Percentiles rank a stretch among this genome's conserved stretches.
Conservation (phyloP, 2,797 vertebrate species). For the Phaenicophaeus curvirostris region DNA sequence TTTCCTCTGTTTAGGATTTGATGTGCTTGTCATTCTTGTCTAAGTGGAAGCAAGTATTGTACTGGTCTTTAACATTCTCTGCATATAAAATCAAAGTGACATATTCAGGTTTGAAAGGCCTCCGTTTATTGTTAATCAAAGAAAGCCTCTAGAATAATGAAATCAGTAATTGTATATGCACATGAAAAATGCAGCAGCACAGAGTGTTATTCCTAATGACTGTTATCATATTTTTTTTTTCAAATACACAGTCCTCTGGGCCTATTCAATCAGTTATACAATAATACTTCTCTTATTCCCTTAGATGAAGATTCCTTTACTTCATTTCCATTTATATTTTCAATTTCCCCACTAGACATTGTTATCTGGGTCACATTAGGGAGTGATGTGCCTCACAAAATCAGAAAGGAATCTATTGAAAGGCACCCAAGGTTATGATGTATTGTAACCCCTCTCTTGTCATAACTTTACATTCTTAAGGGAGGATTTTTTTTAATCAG, state of each 20-base stretch:
- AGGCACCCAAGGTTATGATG: slow-evolving; percentile 73
- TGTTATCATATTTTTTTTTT: slow-evolving; percentile 59
- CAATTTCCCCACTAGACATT: slow-evolving; percentile 85
- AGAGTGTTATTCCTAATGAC: slow-evolving; percentile 73
- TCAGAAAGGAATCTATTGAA: slow-evolving; percentile 76
- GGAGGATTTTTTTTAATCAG: slow-evolving; percentile 63
- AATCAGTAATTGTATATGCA: slow-evolving; percentile 72
- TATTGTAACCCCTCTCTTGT: slow-evolving; percentile 77
- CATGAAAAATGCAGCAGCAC: slow-evolving; percentile 69
- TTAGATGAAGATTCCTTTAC: slow-evolving; percentile 78
- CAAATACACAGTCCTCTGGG: slow-evolving; percentile 70
- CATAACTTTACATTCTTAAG: slow-evolving; percentile 57
- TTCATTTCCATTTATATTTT: slow-evolving; percentile 94
- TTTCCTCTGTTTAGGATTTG: slow-evolving; percentile 59
- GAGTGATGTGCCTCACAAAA: slow-evolving; percentile 76
- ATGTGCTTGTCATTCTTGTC: slow-evolving; percentile 69
- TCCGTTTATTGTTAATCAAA: slow-evolving; percentile 77
- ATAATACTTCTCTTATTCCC: slow-evolving; percentile 76
- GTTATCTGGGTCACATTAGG: slow-evolving; percentile 86
- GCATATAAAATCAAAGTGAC: slow-evolving; percentile 70
- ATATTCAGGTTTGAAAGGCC: slow-evolving; percentile 70
- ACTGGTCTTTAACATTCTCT: slow-evolving; percentile 58
- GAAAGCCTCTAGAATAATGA: slow-evolving; percentile 73
- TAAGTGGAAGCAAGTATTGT: slow-evolving; percentile 57
- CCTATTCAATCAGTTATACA: slow-evolving; percentile 80